phyloP scores from a whole-genome alignment of 2,797 vertebrate genomes.

The Pangasius mekongensis region DNA sequence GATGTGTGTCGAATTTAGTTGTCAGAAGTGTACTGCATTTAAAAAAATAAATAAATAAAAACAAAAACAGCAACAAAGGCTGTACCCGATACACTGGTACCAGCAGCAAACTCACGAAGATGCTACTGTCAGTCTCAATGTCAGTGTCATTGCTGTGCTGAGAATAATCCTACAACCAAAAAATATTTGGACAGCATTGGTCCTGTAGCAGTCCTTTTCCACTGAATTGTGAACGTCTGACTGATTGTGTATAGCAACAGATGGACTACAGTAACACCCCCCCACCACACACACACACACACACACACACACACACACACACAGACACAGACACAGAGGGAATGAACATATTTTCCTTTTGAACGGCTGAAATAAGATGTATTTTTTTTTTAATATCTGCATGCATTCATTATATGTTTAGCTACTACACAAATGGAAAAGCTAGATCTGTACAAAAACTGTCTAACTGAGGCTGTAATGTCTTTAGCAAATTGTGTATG shows the following conservation, averaged over 20 bases:
- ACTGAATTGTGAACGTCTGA: background rate
- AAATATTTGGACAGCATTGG: background rate
- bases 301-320: background rate
- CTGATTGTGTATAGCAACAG: background rate
- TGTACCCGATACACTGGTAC: background rate
- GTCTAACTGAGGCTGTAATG: background rate
- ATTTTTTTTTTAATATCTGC: background rate
- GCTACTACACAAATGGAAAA: background rate
- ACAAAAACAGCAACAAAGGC: too few relatives aligned
- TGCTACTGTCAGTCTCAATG: background rate
- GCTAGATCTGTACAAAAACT: background rate
- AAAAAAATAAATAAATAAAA: background rate
- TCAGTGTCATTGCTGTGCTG: background rate
- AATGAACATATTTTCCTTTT: background rate
- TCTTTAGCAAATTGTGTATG: background rate
- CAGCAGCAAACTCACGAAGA: background rate
- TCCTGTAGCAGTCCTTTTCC: background rate
- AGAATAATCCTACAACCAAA: background rate
- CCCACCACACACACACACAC: too few relatives aligned
- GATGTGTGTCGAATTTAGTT: background rate
- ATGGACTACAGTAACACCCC: background rate
- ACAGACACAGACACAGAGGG: too few relatives aligned
- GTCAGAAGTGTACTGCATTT: too few relatives aligned
- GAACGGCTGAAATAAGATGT: background rate
- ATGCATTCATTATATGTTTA: background rate